Percentiles rank a stretch among this genome's conserved stretches.
Conservation (phyloP, 1,140 invertebrate species). For the Drosophila biarmipes region DNA sequence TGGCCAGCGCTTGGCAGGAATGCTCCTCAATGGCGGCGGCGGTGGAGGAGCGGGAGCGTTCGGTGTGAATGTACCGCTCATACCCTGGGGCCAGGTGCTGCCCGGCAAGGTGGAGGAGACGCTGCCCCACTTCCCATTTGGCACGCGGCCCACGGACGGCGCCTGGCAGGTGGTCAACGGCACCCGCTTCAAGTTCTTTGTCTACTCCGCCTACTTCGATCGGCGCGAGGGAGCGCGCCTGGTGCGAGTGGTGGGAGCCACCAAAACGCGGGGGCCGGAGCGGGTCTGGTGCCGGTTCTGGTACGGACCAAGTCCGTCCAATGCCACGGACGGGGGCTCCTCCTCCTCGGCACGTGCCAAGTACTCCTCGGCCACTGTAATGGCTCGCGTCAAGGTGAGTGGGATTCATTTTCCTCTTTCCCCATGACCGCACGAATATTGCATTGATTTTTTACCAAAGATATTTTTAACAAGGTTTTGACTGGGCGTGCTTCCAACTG, state of each 20-base stretch:
- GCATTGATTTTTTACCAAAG: background rate
- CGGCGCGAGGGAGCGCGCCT: constrained; percentile 88
- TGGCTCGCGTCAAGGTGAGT: constrained; percentile 91
- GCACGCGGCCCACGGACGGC: constrained; percentile 85
- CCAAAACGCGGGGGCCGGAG: constrained; percentile 92
- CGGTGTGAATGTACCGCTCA: constrained; percentile 68
- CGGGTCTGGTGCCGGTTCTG: constrained; percentile 94
- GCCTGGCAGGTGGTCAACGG: constrained; percentile 87
- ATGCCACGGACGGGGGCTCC: constrained; percentile 47
- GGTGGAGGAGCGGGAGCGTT: constrained; percentile 48
- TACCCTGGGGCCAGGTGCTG: constrained; percentile 82
- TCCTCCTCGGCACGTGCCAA: constrained; percentile 45
- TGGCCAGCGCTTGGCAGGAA: constrained; percentile 74
- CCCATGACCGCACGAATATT: background rate
- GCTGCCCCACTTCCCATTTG: constrained; percentile 85
- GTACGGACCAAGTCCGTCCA: constrained; percentile 86
- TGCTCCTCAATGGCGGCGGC: constrained; percentile 65
- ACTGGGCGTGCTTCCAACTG: background rate
- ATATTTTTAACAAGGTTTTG: background rate
- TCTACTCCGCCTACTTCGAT: constrained; percentile 96
- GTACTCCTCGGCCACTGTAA: constrained; percentile 88
- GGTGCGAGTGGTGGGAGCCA: constrained; percentile 93
- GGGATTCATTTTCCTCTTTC: background rate
- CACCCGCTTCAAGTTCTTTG: constrained; percentile 94
- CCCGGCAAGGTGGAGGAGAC: constrained; percentile 84